Conservation (phyloP, 2,797 vertebrate genomes). For the Eulemur rubriventer region DNA sequence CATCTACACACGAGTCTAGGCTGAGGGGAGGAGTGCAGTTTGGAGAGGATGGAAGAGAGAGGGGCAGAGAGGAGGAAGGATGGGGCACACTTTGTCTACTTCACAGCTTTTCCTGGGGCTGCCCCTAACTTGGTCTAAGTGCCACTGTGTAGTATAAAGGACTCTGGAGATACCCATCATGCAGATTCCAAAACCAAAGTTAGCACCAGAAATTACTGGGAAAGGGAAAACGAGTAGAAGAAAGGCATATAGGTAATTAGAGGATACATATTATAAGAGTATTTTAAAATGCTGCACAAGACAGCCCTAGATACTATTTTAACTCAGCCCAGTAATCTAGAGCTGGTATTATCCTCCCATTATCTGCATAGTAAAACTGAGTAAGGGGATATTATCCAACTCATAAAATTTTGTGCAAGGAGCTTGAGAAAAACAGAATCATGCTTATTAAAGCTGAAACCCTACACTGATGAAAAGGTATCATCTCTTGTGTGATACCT, state of each 20-base stretch:
- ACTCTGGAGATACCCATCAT: not conserved
- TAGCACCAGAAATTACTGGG: not conserved
- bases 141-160: not conserved
- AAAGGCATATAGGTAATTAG: not conserved
- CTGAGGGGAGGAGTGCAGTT: not conserved
- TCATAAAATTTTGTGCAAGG: not conserved
- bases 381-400: not conserved
- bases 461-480: not conserved
- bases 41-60: not conserved
- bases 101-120: not conserved
- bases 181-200: slow-evolving; percentile 16
- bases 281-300: not conserved
- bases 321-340: not conserved
- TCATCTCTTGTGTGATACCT: not conserved
- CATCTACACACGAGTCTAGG: not conserved
- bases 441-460: not conserved
- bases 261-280: not conserved
- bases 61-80: not conserved
- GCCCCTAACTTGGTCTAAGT: not conserved
- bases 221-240: not conserved
- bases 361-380: not conserved
- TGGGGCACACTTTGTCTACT: not conserved
- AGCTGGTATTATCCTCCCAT: not conserved
- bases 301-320: not conserved
- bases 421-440: not conserved